Percentiles rank a stretch among this genome's conserved stretches.
Evolutionary conservation across 2,113 vertebrate species (phyloP).

Genomic region (Aegithalos caudatus): DNA sequence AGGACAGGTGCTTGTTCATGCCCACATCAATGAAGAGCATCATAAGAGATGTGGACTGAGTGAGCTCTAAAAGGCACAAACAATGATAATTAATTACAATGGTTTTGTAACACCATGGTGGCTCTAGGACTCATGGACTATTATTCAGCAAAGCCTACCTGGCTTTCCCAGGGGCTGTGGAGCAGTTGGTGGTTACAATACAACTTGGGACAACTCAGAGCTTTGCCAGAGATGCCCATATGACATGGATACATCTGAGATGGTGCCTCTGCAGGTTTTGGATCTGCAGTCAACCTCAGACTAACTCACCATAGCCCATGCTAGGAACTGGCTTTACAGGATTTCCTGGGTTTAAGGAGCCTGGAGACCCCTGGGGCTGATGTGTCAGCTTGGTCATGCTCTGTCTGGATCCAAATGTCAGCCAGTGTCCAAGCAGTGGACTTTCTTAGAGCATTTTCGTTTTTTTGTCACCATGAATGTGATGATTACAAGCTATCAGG

Average conservation of each 20-base stretch:
- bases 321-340: not conserved
- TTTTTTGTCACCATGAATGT: not conserved
- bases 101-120: not conserved
- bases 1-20: not conserved
- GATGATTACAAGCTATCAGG: not conserved
- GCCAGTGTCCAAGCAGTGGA: not conserved
- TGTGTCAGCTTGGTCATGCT: rapidly evolving
- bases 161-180: not conserved
- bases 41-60: not conserved
- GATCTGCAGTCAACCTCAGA: not conserved
- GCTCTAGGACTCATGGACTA: not conserved
- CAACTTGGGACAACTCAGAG: not conserved
- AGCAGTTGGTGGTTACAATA: not conserved
- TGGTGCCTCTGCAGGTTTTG: not conserved
- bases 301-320: not conserved
- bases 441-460: not conserved
- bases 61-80: not conserved
- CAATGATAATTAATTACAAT: not conserved
- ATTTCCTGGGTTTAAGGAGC: not conserved
- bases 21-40: not conserved
- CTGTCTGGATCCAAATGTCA: not conserved
- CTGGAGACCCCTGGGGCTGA: not conserved
- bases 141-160: not conserved
- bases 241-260: not conserved
- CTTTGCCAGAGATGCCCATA: not conserved